Percentiles rank a stretch among this genome's conserved stretches.
phyloP scores from a whole-genome alignment of 1,140 invertebrate species.

The Drosophila funebris region DNA sequence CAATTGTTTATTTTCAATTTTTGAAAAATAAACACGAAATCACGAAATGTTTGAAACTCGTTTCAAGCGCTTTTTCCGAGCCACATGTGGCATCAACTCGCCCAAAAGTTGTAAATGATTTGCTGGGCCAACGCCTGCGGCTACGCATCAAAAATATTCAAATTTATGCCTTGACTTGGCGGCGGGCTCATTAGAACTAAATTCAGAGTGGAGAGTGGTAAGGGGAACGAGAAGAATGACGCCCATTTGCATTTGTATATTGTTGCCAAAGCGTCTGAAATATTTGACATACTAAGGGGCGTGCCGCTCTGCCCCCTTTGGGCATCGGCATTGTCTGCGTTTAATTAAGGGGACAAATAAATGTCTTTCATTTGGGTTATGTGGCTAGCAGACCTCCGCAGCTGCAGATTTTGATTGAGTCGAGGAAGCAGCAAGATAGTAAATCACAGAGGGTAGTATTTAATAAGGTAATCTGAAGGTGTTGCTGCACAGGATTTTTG shows the following conservation, averaged over 20 bases:
- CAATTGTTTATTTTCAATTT: constrained; percentile 71
- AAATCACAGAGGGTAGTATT: too few species aligned
- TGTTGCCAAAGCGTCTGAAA: constrained; percentile 64
- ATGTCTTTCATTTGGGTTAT: constrained; percentile 66
- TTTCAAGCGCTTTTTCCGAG: constrained; percentile 13
- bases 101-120: constrained; percentile 33
- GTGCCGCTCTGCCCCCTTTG: constrained; percentile 20
- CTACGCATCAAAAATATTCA: constrained; percentile 38
- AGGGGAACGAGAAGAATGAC: constrained; percentile 4
- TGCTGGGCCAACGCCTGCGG: constrained; percentile 37
- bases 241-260: constrained; percentile 73
- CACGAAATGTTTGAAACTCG: not conserved
- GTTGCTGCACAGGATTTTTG: not conserved
- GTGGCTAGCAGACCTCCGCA: constrained; percentile 25
- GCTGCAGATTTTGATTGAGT: constrained; percentile 64
- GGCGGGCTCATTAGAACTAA: constrained; percentile 46
- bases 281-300: constrained; percentile 63
- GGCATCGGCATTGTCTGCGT: constrained; percentile 66
- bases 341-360: constrained; percentile 82
- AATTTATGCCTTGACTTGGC: constrained; percentile 59
- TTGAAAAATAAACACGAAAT: constrained; percentile 65
- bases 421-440: constrained; percentile 26
- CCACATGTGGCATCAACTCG: constrained; percentile 59
- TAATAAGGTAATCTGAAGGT: not conserved
- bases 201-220: not conserved